phyloP scores from a whole-genome alignment of 2,888 invertebrate genomes.

The Pandemis heparana region DNA sequence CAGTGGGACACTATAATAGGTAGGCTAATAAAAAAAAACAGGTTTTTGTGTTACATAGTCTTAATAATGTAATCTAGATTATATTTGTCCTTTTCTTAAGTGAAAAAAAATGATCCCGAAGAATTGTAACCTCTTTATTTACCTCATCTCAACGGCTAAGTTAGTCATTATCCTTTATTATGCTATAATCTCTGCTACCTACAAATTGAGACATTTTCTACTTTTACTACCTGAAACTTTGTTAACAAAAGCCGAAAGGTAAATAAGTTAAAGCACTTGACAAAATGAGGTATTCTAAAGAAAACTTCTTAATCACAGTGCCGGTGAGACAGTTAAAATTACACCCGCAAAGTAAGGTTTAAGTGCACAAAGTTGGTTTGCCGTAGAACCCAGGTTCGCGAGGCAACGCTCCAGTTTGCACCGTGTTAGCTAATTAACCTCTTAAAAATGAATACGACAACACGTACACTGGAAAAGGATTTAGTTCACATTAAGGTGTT shows the following conservation, averaged over 20 bases:
- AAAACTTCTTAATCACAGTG: constrained; percentile 32
- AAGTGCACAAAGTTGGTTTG: constrained; percentile 30
- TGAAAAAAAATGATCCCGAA: no score
- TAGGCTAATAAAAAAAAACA: no score
- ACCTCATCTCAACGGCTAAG: background rate
- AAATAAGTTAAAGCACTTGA: constrained; percentile 19
- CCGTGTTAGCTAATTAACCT: constrained; percentile 32
- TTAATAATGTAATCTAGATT: no score
- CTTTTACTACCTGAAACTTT: background rate
- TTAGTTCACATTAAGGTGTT: background rate
- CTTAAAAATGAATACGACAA: constrained; percentile 25
- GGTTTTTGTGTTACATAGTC: no score
- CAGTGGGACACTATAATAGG: no score
- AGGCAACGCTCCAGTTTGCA: constrained; percentile 27
- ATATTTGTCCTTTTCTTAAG: no score
- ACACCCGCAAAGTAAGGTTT: constrained; percentile 33
- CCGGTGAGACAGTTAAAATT: constrained; percentile 27
- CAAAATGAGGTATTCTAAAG: constrained; percentile 21
- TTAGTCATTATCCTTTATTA: background rate
- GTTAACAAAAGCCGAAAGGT: constrained; percentile 25
- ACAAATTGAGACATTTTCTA: background rate
- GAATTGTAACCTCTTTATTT: background rate
- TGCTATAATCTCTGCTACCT: background rate
- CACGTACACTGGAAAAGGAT: constrained; percentile 10
- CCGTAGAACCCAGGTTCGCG: constrained; percentile 18